Evolutionary conservation across 2,113 vertebrate species (phyloP), one percentile per base, ranked within the genome.

Genomic region (Cyprinodon brontotheroides): DNA sequence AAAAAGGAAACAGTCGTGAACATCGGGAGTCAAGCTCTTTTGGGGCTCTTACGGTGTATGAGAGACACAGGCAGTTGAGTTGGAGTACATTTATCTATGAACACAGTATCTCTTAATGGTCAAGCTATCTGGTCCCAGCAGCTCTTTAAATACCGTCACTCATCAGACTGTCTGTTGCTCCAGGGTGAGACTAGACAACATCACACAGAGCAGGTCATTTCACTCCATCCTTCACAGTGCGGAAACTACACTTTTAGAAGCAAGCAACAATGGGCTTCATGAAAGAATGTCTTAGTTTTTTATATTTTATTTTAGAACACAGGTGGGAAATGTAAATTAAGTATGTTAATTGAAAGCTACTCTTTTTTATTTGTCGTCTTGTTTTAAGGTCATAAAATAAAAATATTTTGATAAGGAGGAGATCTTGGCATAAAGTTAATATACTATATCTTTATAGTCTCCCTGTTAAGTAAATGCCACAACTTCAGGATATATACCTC

Each of bases 141-240:
- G 77, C 77, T 80, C 79, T 85, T 75, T 72, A 84, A 80, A 90
- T 89, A 85, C 80, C 74, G 79, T 74, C 90, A 87, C 83, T 87
- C 80, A 78, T 89, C 86, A 67, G 72, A 36, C 43, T 65, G 75
- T 65, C 65, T 74, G 59, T 36, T 6, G 68, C 48, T 80, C 62
- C 36, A 50, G 37, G 65, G 71, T 40, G 39, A 80, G 64, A 39
- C 57, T 53, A 71, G 67, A 63, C 70, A 39, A n/a, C 11, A 76
- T 20, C 39, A 63, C 43, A 83, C 76, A 77, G 78, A 45, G 61
- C 63, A 62, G 72, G 45, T n/a, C 48, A 53, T 15, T 53, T 57
- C 50, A 57, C 29, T 67, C 66, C 17, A 53, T 63, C 41, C 43
- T 4, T 80, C 67, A 87, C 61, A 39, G 36, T 11, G 62, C 43